A percentile compares a stretch with the other conserved stretches of the same genome.
Evolutionary conservation across 2,888 invertebrate genomes (phyloP).

Genomic region (Brachynemurus nebulosus): DNA sequence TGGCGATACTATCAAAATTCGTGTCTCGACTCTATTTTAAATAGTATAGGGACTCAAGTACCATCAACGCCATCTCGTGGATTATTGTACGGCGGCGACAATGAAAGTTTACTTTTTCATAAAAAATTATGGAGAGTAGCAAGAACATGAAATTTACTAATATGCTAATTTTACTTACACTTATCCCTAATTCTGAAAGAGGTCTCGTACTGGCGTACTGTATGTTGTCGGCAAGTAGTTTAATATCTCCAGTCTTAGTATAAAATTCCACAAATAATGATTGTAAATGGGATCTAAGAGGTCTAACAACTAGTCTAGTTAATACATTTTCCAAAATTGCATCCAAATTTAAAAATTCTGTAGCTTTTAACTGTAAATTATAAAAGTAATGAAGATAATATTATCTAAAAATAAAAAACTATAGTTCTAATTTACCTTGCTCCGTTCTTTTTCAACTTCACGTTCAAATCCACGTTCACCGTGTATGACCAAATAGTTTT

Average conservation of each 20-base stretch:
- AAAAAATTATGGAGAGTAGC: too few relatives aligned
- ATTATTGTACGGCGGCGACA: too few relatives aligned
- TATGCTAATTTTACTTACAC: constrained; percentile 36
- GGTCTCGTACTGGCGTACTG: constrained; percentile 53
- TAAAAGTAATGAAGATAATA: background rate
- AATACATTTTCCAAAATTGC: constrained; percentile 90
- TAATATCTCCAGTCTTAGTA: constrained; percentile 55
- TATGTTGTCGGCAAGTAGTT: constrained; percentile 56
- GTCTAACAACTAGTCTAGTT: constrained; percentile 79
- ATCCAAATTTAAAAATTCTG: constrained; percentile 90
- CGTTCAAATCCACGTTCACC: constrained; percentile 87
- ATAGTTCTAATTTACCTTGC: constrained; percentile 40
- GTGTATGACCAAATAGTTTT: constrained; percentile 92
- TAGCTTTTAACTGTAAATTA: constrained; percentile 52
- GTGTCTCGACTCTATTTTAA: too few relatives aligned
- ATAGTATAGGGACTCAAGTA: background rate
- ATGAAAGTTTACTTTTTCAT: too few relatives aligned
- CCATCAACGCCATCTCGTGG: too few relatives aligned
- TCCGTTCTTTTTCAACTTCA: constrained; percentile 75
- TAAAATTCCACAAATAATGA: constrained; percentile 81
- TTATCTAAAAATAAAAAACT: background rate
- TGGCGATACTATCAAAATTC: too few relatives aligned
- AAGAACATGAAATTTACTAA: background rate
- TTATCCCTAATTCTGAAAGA: constrained; percentile 52
- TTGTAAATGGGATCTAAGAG: constrained; percentile 72